Conservation (phyloP, 2,888 invertebrate genomes). For the Latrodectus elegans region DNA sequence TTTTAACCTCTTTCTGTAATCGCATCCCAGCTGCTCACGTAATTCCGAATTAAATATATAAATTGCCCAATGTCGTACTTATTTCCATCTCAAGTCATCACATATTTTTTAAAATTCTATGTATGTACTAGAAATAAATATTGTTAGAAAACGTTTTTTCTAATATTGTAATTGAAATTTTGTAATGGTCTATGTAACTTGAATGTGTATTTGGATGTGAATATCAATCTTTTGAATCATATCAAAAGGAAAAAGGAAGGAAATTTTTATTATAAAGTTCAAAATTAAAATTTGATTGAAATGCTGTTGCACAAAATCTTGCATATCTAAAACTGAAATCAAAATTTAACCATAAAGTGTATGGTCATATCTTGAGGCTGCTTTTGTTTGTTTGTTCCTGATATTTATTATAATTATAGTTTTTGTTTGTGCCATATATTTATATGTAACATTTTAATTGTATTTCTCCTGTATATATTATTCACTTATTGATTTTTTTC, state of each 20-base stretch:
- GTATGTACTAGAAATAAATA: not conserved
- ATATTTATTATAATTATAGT: not conserved
- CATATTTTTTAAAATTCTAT: slow-evolving; percentile 3
- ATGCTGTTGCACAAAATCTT: slow-evolving; percentile 31
- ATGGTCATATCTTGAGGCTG: not conserved
- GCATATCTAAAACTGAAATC: slow-evolving; percentile 29
- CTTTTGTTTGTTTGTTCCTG: not conserved
- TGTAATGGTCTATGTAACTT: not conserved
- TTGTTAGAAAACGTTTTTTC: not conserved
- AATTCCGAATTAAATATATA: slow-evolving; percentile 52
- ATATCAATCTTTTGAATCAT: slow-evolving; percentile 44
- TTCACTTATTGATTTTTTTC: slow-evolving; percentile 3
- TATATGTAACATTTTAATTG: slow-evolving; percentile 32
- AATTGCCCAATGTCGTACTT: slow-evolving; percentile 51
- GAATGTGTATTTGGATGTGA: slow-evolving; percentile 19
- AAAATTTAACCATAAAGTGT: not conserved
- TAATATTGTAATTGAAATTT: not conserved
- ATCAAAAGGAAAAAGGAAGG: slow-evolving; percentile 38
- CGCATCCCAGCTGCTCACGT: slow-evolving; percentile 21
- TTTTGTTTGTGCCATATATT: slow-evolving; percentile 55
- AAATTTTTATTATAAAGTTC: not conserved
- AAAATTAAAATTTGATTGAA: not conserved
- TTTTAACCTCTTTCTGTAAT: not conserved
- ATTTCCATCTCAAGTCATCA: slow-evolving; percentile 4
- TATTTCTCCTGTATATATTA: slow-evolving; percentile 28